A percentile compares a stretch with the other conserved stretches of the same genome.
Evolutionary conservation across 1,140 invertebrate species (phyloP).

Genomic region (Bemisia tabaci): DNA sequence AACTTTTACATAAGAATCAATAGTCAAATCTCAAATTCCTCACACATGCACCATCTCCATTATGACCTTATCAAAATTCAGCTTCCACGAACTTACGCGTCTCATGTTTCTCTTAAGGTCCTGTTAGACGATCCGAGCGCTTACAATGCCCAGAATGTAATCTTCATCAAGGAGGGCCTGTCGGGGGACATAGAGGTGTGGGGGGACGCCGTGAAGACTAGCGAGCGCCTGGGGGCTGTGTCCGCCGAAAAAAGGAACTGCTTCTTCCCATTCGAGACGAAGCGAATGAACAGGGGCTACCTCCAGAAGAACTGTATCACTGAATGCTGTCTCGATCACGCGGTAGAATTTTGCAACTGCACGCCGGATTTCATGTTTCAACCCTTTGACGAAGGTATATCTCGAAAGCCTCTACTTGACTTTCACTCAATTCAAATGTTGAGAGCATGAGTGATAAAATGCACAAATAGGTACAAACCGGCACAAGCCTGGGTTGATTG

Average conservation of each 20-base stretch:
- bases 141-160: slow-evolving; percentile 7
- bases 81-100: no score
- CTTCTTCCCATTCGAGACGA: slow-evolving; percentile 11
- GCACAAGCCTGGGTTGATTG: no score
- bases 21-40: no score
- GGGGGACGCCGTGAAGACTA: slow-evolving; percentile 13
- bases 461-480: no score
- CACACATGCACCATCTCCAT: no score
- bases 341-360: slow-evolving; percentile 14
- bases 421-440: no score
- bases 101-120: no score
- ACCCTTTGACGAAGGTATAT: slow-evolving; percentile 9
- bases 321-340: slow-evolving; percentile 12
- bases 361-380: slow-evolving; percentile 15
- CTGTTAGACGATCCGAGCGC: slow-evolving; percentile 15
- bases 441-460: no score
- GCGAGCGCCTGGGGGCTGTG: slow-evolving; percentile 7
- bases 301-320: slow-evolving; percentile 14
- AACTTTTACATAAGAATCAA: no score
- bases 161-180: slow-evolving; percentile 14
- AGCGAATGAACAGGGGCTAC: slow-evolving; percentile 12
- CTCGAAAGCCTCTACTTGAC: no score
- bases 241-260: slow-evolving; percentile 8
- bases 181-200: slow-evolving; percentile 11
- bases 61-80: no score